Conservation (phyloP, 1,140 invertebrate genomes). For the Coelopa frigida region DNA sequence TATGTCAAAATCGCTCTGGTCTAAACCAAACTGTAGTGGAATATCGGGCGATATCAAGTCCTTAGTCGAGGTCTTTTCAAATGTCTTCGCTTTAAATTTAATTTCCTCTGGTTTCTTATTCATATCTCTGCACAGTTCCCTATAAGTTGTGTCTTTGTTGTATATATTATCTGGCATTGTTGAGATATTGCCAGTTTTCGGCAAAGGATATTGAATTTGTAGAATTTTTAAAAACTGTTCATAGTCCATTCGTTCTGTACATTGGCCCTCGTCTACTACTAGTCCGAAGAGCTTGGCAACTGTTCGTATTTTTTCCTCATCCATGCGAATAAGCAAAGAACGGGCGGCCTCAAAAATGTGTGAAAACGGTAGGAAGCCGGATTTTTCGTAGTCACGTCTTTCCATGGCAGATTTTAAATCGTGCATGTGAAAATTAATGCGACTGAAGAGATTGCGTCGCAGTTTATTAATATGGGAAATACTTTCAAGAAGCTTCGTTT, state of each 20-base stretch:
- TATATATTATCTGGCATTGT: constrained; percentile 9
- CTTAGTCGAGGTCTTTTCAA: constrained; percentile 11
- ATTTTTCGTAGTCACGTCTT: constrained; percentile 17
- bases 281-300: constrained; percentile 18
- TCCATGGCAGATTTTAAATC: constrained; percentile 20
- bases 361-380: constrained; percentile 15
- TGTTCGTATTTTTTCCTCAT: constrained; percentile 20
- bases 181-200: constrained; percentile 18
- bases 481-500: constrained; percentile 15
- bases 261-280: constrained; percentile 19
- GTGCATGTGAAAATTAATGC: constrained; percentile 20
- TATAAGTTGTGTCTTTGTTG: constrained; percentile 27
- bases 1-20: constrained; percentile 18
- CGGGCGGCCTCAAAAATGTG: constrained; percentile 20
- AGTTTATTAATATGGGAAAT: constrained; percentile 23
- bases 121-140: constrained; percentile 23
- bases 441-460: constrained; percentile 21
- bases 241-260: constrained; percentile 23
- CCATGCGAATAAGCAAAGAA: constrained; percentile 15
- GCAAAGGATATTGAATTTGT: constrained; percentile 22
- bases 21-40: constrained; percentile 14
- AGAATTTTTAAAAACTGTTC: constrained; percentile 22
- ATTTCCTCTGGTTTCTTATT: constrained; percentile 12
- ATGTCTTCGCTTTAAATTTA: neutral
- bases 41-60: constrained; percentile 23